These are phyloP conservation scores for Anguilla japonica DNA, from an alignment of 2,113 vertebrate species.

Conservation along the genomic window DNA sequence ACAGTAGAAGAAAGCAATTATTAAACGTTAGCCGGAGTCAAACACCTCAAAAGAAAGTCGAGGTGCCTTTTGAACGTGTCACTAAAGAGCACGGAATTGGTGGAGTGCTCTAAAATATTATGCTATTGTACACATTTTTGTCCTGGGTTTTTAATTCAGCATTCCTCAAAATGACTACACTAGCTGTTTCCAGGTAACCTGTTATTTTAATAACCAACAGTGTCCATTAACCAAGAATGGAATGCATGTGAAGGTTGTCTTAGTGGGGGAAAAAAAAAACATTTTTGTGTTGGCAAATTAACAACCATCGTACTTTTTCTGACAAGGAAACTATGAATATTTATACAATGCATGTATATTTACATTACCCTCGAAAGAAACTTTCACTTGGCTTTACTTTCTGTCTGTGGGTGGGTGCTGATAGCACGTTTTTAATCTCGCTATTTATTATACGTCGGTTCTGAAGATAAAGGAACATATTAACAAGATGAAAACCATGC, in stretches of 20 bases:
- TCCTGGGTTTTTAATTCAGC: not conserved
- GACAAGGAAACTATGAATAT: slow-evolving; percentile 1
- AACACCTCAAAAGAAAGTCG: slow-evolving; percentile 32
- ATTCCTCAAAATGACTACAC: not conserved
- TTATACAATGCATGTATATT: not conserved
- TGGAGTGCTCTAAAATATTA: slow-evolving; percentile 12
- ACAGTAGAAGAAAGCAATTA: slow-evolving; percentile 51
- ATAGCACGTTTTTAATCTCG: not conserved
- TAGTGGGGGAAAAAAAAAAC: slow-evolving; percentile 3
- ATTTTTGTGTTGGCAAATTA: slow-evolving; percentile 11
- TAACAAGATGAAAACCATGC: slow-evolving; percentile 5
- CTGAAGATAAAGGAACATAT: slow-evolving; percentile 3
- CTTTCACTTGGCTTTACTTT: not conserved
- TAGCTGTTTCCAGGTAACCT: not conserved
- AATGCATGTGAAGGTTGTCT: not conserved
- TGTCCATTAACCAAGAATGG: not conserved
- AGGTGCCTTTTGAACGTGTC: slow-evolving; percentile 9
- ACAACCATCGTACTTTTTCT: not conserved
- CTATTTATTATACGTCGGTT: not conserved
- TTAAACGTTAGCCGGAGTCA: slow-evolving; percentile 43
- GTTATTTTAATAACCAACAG: not conserved
- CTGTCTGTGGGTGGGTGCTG: not conserved
- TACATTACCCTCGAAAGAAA: not conserved
- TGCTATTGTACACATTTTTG: not conserved
- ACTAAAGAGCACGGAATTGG: not conserved